These are phyloP conservation scores for Morpho achilles DNA, from an alignment of 2,888 invertebrate species.

Conservation along the genomic window DNA sequence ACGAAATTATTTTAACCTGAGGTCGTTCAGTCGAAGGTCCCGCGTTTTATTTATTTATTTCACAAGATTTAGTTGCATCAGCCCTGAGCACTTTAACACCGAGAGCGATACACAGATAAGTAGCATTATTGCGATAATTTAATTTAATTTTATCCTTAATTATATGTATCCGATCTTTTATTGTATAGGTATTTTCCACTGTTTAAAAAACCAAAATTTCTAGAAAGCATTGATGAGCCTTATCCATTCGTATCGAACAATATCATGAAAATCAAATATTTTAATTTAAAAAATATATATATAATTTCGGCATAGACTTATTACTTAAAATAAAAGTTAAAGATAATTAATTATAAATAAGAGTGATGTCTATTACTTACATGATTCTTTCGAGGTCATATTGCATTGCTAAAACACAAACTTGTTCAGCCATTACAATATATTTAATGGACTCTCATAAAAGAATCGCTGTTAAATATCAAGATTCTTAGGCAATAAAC, in stretches of 20 bases:
- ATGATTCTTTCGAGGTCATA: slow-evolving; percentile 50
- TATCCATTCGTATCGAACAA: too few species aligned
- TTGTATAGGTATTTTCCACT: too few species aligned
- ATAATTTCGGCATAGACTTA: too few species aligned
- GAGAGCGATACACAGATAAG: slow-evolving; percentile 21
- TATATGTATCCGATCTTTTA: not conserved
- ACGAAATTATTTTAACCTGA: slow-evolving; percentile 25
- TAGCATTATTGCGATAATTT: slow-evolving; percentile 8
- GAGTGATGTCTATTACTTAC: slow-evolving; percentile 50
- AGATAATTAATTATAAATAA: too few species aligned
- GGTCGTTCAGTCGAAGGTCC: slow-evolving; percentile 30
- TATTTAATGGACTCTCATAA: slow-evolving; percentile 33
- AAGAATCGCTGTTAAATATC: slow-evolving; percentile 32
- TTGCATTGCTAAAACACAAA: slow-evolving; percentile 53
- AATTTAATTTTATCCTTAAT: slow-evolving; percentile 6
- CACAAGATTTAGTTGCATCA: slow-evolving; percentile 33
- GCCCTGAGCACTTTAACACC: slow-evolving; percentile 25
- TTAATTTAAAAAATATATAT: too few species aligned
- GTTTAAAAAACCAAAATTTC: too few species aligned
- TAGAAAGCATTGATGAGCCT: too few species aligned
- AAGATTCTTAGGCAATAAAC: slow-evolving; percentile 30
- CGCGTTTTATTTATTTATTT: slow-evolving; percentile 30
- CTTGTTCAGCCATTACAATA: slow-evolving; percentile 43
- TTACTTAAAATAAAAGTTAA: too few species aligned
- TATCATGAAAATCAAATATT: too few species aligned